Evolutionary conservation across 2,888 invertebrate genomes (phyloP), one percentile per base, ranked within the genome.

Genomic region (Alloscopus bannaensis): DNA sequence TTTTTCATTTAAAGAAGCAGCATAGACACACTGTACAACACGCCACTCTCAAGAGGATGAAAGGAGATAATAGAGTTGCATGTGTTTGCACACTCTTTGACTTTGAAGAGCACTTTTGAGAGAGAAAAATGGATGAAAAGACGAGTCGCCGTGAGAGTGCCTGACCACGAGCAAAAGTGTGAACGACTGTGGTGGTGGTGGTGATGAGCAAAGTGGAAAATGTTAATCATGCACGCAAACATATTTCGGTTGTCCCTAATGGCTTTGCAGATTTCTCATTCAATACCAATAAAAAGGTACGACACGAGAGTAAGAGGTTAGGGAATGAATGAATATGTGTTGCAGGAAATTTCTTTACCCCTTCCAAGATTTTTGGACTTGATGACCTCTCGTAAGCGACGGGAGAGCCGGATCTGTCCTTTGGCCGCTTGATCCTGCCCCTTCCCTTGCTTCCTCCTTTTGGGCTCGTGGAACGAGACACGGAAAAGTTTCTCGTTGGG

Each of bases 361-460:
- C 86, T 83, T 85, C 84, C 11, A 86, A 50, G 45, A 85, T 84
- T 70, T 84, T 84, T n/a, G 85, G 84, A 71, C 84, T 85, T 3
- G 84, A 72, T 0, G 84, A 84, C 50, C 84, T 70, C 40, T 83
- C 84, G 66, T 85, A 84, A n/a, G 70, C 76, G 4, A 83, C 26
- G 4, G 86, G 84, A 1, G 84, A 83, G 16, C 79, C 47, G 1
- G 83, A 81, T 36, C 84, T 50, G 16, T 85, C 85, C 40, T 83
- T 85, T 0, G 80, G 70, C 60, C 77, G 81, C 57, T 82, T 84
- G 13, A 62, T 40, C 13, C 80, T 18, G 0, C 65, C 47, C 31
- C 69, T 75, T 18, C 42, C 62, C 18, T 47, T 60, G 36, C 57
- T 36, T 16, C 40, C 47, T 40, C 76, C 76, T 47, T 81, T 84